Base-by-base conservation (phyloP, 2,888 invertebrate species). In the Malacosoma neustria region DNA sequence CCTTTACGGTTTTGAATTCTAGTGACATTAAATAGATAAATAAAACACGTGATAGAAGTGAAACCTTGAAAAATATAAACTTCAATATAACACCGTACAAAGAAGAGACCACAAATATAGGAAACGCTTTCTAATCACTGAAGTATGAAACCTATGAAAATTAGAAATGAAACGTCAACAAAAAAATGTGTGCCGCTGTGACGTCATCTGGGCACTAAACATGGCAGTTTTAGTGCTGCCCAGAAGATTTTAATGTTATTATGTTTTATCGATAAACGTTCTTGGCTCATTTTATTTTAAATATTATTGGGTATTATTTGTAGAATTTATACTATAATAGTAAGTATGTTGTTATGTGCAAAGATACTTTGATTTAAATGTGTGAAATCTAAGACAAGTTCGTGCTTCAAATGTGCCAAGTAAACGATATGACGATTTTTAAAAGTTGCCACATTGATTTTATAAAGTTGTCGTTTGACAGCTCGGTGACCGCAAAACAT, bases 251-350 rank as follows among this genome's bases (percentile, higher is more conserved):
- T 22, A 22, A 22, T 22, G 22, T 22, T 22, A 22, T 22, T 22
- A 22, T 4, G 22, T 22, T 22, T 32, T 32, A 32, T 32, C 32
- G 32, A 32, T 32, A 32, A 14, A 32, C 32, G 32, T 32, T 32
- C 32, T 32, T 32, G 32, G 32, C 32, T 32, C 32, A 32, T 32
- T 32, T 32, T 32, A 32, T 32, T 32, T 32, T 32, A 32, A 32
- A 22, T 2, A 2, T 1, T 22, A 22, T 22, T 22, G 1, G 7
- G 4, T 22, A 22, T 22, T 22, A 1, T 22, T 2, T 2, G 22
- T 22, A n/a, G n/a, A 22, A 22, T 22, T 22, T 2, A 22, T 22
- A 22, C 22, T 32, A 12, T 32, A 32, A 32, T 32, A 32, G 32
- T 32, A 32, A 32, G 3, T 32, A 32, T 32, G 13, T 32, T 32